Conservation (phyloP, 2,797 vertebrate species). For the Tapirus indicus region DNA sequence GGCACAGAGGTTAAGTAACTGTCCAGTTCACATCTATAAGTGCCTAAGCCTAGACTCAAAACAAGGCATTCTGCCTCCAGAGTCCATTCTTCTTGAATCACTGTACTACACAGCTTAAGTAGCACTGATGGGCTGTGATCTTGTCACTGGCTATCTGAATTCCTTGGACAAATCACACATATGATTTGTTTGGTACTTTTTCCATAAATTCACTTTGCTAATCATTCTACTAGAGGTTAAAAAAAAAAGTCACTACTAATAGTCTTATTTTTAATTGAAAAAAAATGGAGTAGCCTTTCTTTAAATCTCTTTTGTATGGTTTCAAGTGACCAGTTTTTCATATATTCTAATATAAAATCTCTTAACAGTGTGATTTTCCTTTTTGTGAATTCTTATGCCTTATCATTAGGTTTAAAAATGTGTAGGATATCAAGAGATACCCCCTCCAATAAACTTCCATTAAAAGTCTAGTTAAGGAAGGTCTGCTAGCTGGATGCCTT, state of each 20-base stretch:
- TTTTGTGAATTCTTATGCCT: constrained; percentile 51
- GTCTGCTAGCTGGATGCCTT: neutral
- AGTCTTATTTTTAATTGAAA: constrained; percentile 43
- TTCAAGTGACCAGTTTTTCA: constrained; percentile 33
- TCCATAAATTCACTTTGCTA: neutral
- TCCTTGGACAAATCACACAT: neutral
- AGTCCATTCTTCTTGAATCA: neutral
- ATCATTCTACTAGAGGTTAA: neutral
- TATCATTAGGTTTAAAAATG: constrained; percentile 20
- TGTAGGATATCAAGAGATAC: neutral
- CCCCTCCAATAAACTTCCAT: neutral
- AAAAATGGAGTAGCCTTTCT: neutral
- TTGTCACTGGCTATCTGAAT: neutral
- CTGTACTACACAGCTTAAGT: neutral
- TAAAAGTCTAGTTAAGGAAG: neutral
- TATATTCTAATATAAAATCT: neutral
- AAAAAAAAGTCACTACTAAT: neutral
- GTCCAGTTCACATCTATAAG: neutral
- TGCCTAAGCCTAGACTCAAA: neutral
- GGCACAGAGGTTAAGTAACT: neutral
- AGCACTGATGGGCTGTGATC: neutral
- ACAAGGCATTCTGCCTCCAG: neutral
- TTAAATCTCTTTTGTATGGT: neutral
- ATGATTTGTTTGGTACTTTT: neutral
- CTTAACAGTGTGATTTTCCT: constrained; percentile 1